Conservation (phyloP, 2,113 vertebrate species). For the Peromyscus maniculatus region DNA sequence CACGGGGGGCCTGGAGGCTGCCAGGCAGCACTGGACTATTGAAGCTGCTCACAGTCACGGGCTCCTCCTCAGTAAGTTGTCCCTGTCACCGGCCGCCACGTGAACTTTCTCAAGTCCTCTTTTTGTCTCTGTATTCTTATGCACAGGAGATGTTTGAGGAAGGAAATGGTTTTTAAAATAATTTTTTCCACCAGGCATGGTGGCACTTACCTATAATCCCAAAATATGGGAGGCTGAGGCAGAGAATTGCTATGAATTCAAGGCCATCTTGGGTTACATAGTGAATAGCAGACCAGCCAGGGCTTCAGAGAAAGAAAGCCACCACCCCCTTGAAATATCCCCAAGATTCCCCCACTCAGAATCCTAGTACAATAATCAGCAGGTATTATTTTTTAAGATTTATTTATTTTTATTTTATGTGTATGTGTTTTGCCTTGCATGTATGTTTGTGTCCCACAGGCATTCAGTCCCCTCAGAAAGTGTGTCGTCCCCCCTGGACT, state of each 20-base stretch:
- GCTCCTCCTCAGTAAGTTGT: slow-evolving; percentile 88
- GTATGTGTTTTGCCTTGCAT: neutral
- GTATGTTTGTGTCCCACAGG: neutral
- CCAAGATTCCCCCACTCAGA: neutral
- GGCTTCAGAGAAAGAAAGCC: neutral
- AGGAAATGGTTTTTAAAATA: slow-evolving; percentile 1
- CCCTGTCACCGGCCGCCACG: neutral
- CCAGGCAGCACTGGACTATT: slow-evolving; percentile 84
- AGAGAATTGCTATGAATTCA: neutral
- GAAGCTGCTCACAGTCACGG: slow-evolving; percentile 87
- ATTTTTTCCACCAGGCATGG: neutral
- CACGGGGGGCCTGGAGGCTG: slow-evolving; percentile 86
- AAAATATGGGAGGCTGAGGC: neutral
- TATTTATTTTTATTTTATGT: neutral
- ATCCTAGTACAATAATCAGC: neutral
- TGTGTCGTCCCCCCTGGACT: neutral
- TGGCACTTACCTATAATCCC: neutral
- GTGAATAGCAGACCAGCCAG: neutral
- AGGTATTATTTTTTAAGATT: neutral
- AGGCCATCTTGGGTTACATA: neutral
- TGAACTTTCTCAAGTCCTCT: neutral
- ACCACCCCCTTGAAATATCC: too few species aligned
- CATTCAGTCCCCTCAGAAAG: neutral
- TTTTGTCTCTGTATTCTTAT: neutral
- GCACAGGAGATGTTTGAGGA: neutral